Conservation (phyloP, 2,888 invertebrate genomes). For the Gibbula magus region DNA sequence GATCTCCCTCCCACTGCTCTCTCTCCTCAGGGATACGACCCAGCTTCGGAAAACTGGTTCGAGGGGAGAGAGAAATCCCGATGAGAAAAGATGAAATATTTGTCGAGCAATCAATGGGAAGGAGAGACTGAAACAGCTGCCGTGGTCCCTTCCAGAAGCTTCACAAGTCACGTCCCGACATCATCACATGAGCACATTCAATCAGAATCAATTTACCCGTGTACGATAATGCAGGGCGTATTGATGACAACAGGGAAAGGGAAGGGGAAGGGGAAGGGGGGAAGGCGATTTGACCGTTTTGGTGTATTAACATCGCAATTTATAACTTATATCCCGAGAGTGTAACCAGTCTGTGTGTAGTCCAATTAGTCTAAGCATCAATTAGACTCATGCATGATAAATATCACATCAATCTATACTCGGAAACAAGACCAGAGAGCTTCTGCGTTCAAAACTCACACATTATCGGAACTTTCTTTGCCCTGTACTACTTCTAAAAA, state of each 20-base stretch:
- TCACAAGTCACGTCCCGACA: constrained; percentile 16
- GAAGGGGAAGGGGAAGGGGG: no score
- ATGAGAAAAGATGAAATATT: background rate
- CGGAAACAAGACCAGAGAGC: no score
- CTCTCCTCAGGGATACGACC: background rate
- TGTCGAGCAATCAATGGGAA: constrained; percentile 19
- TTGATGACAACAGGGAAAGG: background rate
- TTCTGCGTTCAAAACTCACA: no score
- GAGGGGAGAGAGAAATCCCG: background rate
- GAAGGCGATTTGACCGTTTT: no score
- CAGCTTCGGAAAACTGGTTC: background rate
- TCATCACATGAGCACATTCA: constrained; percentile 3
- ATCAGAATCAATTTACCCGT: background rate
- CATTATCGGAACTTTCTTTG: no score
- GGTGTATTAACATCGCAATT: no score
- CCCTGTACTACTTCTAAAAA: no score
- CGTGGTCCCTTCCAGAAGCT: background rate
- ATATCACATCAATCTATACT: no score
- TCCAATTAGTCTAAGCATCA: no score
- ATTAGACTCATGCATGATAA: no score
- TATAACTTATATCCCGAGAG: no score
- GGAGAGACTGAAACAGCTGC: background rate
- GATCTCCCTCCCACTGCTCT: background rate
- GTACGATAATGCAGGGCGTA: background rate
- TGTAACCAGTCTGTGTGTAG: no score